A percentile compares a stretch with the other conserved stretches of the same genome.
These are phyloP conservation scores for Mixornis gularis DNA, from an alignment of 2,113 vertebrate species.

Conservation along the genomic window DNA sequence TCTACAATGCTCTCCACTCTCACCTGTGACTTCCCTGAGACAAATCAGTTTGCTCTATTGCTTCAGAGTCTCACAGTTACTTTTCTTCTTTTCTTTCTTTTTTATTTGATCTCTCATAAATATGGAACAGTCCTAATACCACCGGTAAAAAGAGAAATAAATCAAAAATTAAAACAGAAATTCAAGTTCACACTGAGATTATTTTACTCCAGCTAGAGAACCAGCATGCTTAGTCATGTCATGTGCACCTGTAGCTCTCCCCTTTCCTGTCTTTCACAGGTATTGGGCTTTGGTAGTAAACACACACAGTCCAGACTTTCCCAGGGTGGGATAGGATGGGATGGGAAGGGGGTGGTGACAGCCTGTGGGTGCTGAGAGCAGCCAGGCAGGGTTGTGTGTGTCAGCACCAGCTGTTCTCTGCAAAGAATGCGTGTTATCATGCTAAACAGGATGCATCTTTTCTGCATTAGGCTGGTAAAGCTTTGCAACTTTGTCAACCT, in stretches of 20 bases:
- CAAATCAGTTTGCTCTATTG: not conserved
- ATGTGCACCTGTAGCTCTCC: not conserved
- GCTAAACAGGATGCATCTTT: slow-evolving; percentile 53
- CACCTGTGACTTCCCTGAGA: not conserved
- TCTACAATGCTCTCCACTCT: not conserved
- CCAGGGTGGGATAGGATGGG: not conserved
- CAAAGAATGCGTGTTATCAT: slow-evolving; percentile 43
- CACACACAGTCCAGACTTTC: not conserved
- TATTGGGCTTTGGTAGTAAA: not conserved
- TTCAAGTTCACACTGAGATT: not conserved
- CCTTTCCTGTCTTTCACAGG: not conserved
- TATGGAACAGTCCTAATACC: not conserved
- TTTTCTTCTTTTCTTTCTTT: not conserved
- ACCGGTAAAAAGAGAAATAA: not conserved
- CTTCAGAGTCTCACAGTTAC: not conserved
- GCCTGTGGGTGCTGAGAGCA: slow-evolving; percentile 2
- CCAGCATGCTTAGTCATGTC: not conserved
- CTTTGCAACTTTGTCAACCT: slow-evolving; percentile 71
- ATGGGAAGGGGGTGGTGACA: not conserved
- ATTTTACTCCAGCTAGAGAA: slow-evolving; percentile 6
- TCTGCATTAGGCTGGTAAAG: slow-evolving; percentile 45
- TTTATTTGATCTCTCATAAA: not conserved
- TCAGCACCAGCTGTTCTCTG: slow-evolving; percentile 57
- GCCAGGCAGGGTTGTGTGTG: slow-evolving; percentile 9
- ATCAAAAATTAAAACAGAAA: slow-evolving; percentile 8